Base-by-base conservation (phyloP, 2,113 vertebrate genomes). In the Datnioides undecimradiatus region DNA sequence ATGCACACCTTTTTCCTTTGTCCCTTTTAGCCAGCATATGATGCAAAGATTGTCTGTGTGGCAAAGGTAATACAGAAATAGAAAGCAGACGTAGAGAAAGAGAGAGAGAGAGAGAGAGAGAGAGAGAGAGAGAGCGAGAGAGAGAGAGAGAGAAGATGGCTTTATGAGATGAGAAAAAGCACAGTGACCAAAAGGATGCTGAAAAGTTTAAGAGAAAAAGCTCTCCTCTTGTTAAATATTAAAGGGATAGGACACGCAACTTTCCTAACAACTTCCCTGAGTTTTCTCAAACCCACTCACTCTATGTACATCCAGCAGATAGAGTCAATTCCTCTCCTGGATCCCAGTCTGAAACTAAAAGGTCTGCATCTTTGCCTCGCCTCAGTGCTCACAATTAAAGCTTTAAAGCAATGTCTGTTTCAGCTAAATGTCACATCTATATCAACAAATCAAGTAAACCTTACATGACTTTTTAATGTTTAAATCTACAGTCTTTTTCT, bases 211-310 rank as follows among this genome's bases (percentile, higher is more conserved):
- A 77, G 73, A 83, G 76, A 82, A 88, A 92, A 90, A 90, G 86
- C 90, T 91, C 80, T 92, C 71, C 52, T 88, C 82, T 92, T 87
- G 74, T 93, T 84, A 92, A 94, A 93, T 94, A 94, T 94, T 94
- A 91, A 92, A 89, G 83, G 71, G 73, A 80, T 74, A 88, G 81
- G 84, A 90, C 92, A 88, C 72, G 66, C 77, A 90, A 91, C 75
- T 86, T 93, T 90, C 55, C 76, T 64, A 62, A 76, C 82, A 88
- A 85, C 85, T 83, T 89, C 79, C 69, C 63, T 41, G 52, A 77
- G 67, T 82, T 86, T 86, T 76, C 73, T 71, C 23, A 43, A 76
- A 75, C 69, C 82, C 77, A 73, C 83, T 82, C 59, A 49, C 72
- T 38, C 38, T 38, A 5, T n/a, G 58, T 58, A 10, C 12, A 8